Evolutionary conservation across 2,797 vertebrate genomes (phyloP).

Genomic region (Premnoplex brunnescens): DNA sequence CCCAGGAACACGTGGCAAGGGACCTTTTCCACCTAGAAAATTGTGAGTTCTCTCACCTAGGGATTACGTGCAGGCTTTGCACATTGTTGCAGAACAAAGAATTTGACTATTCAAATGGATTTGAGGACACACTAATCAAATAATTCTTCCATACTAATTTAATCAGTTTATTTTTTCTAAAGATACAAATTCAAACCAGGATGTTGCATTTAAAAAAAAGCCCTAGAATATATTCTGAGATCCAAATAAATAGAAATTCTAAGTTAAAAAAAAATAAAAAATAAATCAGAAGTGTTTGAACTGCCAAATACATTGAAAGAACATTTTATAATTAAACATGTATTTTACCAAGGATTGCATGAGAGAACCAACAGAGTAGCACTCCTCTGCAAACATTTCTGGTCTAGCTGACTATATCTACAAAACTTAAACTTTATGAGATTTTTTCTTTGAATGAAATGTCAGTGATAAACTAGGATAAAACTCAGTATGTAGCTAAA

Average conservation of each 20-base stretch:
- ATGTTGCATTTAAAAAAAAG: background rate
- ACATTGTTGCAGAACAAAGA: background rate
- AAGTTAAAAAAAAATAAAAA: background rate
- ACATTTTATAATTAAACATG: background rate
- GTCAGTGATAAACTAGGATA: slow-evolving; percentile 40
- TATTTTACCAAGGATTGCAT: background rate
- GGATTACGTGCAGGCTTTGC: background rate
- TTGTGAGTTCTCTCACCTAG: background rate
- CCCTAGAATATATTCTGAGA: background rate
- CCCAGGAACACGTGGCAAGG: background rate
- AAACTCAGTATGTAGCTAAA: slow-evolving; percentile 48
- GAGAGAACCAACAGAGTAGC: background rate
- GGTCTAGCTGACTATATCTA: background rate
- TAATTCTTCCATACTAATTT: background rate
- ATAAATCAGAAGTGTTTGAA: background rate
- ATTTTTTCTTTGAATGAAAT: slow-evolving; percentile 47
- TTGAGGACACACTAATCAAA: background rate
- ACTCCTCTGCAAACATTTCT: slow-evolving; percentile 1
- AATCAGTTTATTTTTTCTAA: background rate
- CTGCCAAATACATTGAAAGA: background rate
- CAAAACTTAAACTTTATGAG: slow-evolving; percentile 6
- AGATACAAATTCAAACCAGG: background rate
- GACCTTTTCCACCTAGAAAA: background rate
- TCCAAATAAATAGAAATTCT: background rate
- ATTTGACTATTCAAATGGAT: background rate